Conservation (phyloP, 2,113 vertebrate genomes). For the Oncorhynchus kisutch region DNA sequence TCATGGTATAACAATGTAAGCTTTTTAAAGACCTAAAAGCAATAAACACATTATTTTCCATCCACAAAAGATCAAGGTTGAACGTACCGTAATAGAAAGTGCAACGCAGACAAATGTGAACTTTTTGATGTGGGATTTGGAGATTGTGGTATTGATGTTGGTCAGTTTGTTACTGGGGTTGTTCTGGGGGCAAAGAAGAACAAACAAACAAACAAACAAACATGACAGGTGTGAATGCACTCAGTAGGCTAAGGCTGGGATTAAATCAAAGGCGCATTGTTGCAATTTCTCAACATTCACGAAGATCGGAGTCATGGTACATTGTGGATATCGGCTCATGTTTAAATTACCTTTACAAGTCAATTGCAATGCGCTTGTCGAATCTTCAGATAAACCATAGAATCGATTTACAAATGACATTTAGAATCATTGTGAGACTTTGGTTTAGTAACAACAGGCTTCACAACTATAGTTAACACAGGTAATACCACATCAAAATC, state of each 20-base stretch:
- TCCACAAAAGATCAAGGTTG: not conserved
- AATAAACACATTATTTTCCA: not conserved
- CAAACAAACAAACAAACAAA: not conserved
- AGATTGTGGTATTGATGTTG: conserved; percentile 68
- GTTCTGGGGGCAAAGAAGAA: conserved; percentile 70
- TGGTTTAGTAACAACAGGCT: not conserved
- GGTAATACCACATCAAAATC: too few relatives aligned
- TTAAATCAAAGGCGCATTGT: too few relatives aligned
- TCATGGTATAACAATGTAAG: too few relatives aligned
- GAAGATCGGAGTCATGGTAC: too few relatives aligned
- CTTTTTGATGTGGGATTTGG: conserved; percentile 84
- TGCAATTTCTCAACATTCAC: too few relatives aligned
- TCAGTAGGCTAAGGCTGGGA: too few relatives aligned
- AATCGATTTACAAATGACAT: not conserved
- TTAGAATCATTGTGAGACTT: not conserved
- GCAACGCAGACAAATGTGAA: conserved; percentile 90
- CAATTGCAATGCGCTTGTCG: too few relatives aligned
- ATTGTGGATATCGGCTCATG: too few relatives aligned
- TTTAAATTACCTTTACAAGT: too few relatives aligned
- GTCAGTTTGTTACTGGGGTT: conserved; percentile 86
- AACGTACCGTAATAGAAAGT: conserved; percentile 85
- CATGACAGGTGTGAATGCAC: not conserved
- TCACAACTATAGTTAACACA: too few relatives aligned
- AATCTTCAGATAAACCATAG: not conserved
- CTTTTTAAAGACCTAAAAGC: too few relatives aligned